phyloP scores from a whole-genome alignment of 2,113 vertebrate species.

The Lagenorhynchus albirostris region DNA sequence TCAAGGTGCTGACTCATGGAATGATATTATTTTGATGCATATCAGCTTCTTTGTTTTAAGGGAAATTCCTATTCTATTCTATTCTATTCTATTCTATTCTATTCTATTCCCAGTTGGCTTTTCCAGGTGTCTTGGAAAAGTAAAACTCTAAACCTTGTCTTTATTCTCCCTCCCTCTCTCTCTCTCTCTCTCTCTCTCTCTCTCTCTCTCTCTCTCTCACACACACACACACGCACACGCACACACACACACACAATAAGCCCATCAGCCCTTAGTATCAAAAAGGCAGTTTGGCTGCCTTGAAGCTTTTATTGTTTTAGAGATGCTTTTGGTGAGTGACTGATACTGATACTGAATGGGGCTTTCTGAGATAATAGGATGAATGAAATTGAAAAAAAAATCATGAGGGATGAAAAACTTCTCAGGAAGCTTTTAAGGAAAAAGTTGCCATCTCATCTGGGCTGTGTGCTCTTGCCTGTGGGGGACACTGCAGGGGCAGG shows the following conservation, averaged over 20 bases:
- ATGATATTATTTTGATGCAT: background rate
- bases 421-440: background rate
- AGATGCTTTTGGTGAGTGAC: background rate
- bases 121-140: background rate
- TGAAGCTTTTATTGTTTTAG: background rate
- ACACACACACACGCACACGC: background rate
- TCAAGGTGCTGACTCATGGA: background rate
- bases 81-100: background rate
- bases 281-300: background rate
- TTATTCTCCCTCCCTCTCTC: background rate
- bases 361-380: background rate
- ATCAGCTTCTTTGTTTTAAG: background rate
- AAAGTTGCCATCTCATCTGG: background rate
- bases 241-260: background rate
- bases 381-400: background rate
- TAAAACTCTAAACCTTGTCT: background rate
- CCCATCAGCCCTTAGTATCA: background rate
- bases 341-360: background rate
- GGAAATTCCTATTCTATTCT: background rate
- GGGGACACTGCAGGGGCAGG: background rate
- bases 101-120: background rate
- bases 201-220: rapidly evolving
- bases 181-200: background rate
- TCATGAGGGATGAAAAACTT: background rate
- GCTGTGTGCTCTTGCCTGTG: background rate